phyloP scores from a whole-genome alignment of 2,113 vertebrate genomes.

The Noturus placidus region DNA sequence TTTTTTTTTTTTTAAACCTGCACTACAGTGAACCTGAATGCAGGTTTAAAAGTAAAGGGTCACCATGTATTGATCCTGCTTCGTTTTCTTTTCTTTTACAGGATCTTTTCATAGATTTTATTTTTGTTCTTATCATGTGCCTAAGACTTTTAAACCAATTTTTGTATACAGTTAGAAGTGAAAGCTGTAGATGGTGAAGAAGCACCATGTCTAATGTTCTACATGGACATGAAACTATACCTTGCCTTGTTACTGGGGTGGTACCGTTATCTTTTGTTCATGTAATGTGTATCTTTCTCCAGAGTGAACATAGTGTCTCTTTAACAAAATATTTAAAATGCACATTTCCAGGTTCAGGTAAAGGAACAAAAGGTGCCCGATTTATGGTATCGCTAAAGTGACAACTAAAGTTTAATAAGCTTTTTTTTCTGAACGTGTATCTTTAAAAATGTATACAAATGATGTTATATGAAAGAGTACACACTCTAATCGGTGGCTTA shows the following conservation, averaged over 20 bases:
- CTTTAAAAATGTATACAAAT: neutral
- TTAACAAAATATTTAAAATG: neutral
- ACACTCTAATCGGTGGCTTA: too few relatives aligned
- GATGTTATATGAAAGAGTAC: too few relatives aligned
- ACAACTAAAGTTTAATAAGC: neutral
- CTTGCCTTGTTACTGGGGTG: neutral
- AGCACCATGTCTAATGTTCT: neutral
- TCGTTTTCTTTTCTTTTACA: neutral
- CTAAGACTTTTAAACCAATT: neutral
- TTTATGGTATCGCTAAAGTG: neutral
- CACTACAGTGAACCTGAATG: neutral
- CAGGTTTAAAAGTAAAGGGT: slow-evolving; percentile 4
- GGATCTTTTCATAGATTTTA: neutral
- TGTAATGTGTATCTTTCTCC: neutral
- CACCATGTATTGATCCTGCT: neutral
- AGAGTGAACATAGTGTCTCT: neutral
- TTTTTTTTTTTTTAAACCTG: neutral
- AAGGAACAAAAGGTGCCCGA: neutral
- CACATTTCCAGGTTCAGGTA: neutral
- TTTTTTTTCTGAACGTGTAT: neutral
- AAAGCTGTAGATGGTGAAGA: neutral
- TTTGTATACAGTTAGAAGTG: neutral
- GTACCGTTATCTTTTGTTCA: neutral
- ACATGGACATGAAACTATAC: too few relatives aligned
- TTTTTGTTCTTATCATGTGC: neutral